phyloP scores from a whole-genome alignment of 2,888 invertebrate genomes.

The Euplagia quadripunctaria region DNA sequence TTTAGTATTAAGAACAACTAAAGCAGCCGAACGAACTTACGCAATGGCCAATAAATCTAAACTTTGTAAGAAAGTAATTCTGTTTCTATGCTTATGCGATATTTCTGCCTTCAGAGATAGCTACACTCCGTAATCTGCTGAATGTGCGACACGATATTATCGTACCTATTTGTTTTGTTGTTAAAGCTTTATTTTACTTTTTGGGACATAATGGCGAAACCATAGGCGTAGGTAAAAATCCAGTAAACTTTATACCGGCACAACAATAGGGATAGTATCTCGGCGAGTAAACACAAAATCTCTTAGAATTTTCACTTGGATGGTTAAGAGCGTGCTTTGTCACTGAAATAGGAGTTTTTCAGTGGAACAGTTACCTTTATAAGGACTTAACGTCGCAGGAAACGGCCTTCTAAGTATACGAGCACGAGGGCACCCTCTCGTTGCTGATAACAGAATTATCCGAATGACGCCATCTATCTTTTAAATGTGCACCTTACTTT shows the following conservation, averaged over 20 bases:
- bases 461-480: slow-evolving; percentile 89
- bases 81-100: slow-evolving; percentile 79
- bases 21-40: slow-evolving; percentile 76
- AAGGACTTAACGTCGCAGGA: slow-evolving; percentile 83
- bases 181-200: slow-evolving; percentile 60
- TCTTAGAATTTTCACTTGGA: slow-evolving; percentile 76
- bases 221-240: slow-evolving; percentile 62
- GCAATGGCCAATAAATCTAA: slow-evolving; percentile 83
- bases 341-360: slow-evolving; percentile 83
- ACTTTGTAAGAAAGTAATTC: slow-evolving; percentile 83
- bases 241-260: slow-evolving; percentile 57
- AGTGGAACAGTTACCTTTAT: slow-evolving; percentile 83
- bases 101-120: slow-evolving; percentile 76
- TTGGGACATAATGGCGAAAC: slow-evolving; percentile 63
- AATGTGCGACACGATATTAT: slow-evolving; percentile 72
- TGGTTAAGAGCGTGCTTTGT: slow-evolving; percentile 78
- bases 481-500: slow-evolving; percentile 88
- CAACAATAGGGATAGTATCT: slow-evolving; percentile 63
- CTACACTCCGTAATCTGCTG: slow-evolving; percentile 76
- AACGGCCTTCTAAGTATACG: slow-evolving; percentile 84
- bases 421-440: slow-evolving; percentile 82
- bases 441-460: slow-evolving; percentile 90
- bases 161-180: slow-evolving; percentile 71
- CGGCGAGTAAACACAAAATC: slow-evolving; percentile 69
- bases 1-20: slow-evolving; percentile 81